These are phyloP conservation scores for Hirundichthys speculiger DNA, from an alignment of 2,113 vertebrate genomes.

Conservation along the genomic window DNA sequence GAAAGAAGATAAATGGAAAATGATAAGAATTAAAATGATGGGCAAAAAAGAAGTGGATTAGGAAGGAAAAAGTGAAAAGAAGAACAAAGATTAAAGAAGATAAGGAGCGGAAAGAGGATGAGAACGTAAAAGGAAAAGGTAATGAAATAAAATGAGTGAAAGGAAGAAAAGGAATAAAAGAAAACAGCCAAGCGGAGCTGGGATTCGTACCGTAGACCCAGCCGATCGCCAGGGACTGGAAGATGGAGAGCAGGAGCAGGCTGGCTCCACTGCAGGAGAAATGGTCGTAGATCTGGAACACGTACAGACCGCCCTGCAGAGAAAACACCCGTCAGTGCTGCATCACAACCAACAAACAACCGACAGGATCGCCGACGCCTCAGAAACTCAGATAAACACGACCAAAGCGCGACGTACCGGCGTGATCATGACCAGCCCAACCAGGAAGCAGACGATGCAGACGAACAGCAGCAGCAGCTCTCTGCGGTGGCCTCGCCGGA, in stretches of 20 bases:
- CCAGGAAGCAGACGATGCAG: constrained; percentile 82
- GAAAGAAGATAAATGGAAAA: no score
- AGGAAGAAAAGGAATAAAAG: no score
- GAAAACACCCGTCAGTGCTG: background rate
- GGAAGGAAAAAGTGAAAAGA: background rate
- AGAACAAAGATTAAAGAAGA: background rate
- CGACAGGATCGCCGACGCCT: background rate
- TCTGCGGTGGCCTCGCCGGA: constrained; percentile 82
- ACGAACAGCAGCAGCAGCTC: constrained; percentile 88
- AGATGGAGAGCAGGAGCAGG: constrained; percentile 78
- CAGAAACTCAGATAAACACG: background rate
- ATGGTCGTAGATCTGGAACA: constrained; percentile 82
- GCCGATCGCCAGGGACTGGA: constrained; percentile 77
- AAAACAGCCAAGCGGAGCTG: background rate
- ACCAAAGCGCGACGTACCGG: constrained; percentile 49
- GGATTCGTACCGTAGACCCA: constrained; percentile 77
- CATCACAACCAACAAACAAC: background rate
- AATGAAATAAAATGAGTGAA: no score
- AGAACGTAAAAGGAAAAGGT: background rate
- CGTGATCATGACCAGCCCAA: constrained; percentile 86
- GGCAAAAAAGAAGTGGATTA: no score
- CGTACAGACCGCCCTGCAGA: constrained; percentile 75
- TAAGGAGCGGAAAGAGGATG: background rate
- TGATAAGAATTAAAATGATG: no score
- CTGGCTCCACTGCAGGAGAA: constrained; percentile 81